Conservation (phyloP, 1,140 invertebrate genomes). For the Nephila pilipes region DNA sequence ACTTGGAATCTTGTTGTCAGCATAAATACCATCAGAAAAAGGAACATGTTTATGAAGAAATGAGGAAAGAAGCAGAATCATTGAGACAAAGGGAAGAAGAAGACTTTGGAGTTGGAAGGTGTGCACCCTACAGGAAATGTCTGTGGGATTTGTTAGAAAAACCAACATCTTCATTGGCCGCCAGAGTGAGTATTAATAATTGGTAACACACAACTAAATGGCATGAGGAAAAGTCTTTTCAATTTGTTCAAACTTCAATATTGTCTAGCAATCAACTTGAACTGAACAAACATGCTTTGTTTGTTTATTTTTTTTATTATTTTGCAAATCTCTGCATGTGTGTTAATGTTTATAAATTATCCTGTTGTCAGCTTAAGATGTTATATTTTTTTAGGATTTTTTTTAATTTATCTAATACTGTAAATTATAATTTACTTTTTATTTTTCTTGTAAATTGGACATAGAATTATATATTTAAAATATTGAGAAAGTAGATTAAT, state of each 20-base stretch:
- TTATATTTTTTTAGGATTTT: not conserved
- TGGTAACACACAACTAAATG: not conserved
- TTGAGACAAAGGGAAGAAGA: conserved; percentile 96
- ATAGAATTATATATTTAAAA: not conserved
- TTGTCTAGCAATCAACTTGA: not conserved
- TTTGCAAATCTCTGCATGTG: not conserved
- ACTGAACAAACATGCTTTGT: not conserved
- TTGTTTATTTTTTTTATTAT: not conserved
- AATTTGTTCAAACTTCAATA: not conserved
- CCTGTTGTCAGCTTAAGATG: not conserved
- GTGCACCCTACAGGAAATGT: conserved; percentile 97
- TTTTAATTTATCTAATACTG: not conserved
- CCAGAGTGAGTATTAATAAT: conserved; percentile 90
- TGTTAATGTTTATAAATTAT: conserved; percentile 10
- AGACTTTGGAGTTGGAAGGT: conserved; percentile 96
- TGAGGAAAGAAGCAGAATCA: conserved; percentile 98
- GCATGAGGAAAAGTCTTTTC: not conserved
- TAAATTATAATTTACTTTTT: not conserved
- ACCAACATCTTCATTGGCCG: conserved; percentile 97
- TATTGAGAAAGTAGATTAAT: no score
- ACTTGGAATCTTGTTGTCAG: conserved; percentile 98
- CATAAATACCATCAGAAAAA: conserved; percentile 99
- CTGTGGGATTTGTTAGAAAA: conserved; percentile 99
- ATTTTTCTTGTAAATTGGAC: not conserved
- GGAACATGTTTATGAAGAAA: conserved; percentile 99